These are phyloP conservation scores for Drosophila pandora DNA, from an alignment of 1,140 invertebrate genomes.

Conservation along the genomic window DNA sequence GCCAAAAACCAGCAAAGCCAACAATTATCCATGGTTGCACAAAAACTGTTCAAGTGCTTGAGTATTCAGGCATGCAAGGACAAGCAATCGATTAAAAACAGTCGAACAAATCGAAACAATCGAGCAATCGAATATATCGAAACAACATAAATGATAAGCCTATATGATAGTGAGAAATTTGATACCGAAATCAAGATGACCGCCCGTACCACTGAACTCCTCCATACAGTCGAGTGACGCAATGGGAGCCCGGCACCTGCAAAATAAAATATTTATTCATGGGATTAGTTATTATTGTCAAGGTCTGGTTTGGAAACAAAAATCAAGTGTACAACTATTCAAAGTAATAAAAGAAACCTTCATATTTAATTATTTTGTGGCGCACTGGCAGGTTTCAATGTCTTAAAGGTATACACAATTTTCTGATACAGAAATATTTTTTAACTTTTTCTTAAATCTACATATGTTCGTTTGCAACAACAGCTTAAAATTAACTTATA, in stretches of 20 bases:
- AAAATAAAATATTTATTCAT: slow-evolving; percentile 38
- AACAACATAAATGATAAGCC: slow-evolving; percentile 65
- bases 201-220: slow-evolving; percentile 90
- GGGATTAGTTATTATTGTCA: not conserved
- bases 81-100: slow-evolving; percentile 21
- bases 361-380: too few species aligned
- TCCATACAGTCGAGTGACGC: slow-evolving; percentile 96
- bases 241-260: slow-evolving; percentile 94
- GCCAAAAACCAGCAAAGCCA: slow-evolving; percentile 22
- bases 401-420: too few species aligned
- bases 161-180: slow-evolving; percentile 83
- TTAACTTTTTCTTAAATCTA: too few species aligned
- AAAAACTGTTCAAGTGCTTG: not conserved
- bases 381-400: too few species aligned
- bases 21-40: slow-evolving; percentile 20
- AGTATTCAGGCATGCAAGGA: slow-evolving; percentile 23
- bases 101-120: slow-evolving; percentile 25
- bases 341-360: too few species aligned
- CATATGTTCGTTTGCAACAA: too few species aligned
- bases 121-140: slow-evolving; percentile 25
- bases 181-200: slow-evolving; percentile 85
- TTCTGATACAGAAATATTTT: too few species aligned
- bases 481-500: too few species aligned
- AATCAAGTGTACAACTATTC: too few species aligned
- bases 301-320: too few species aligned